Evolutionary conservation across 2,113 vertebrate species (phyloP).

Genomic region (Morone saxatilis): DNA sequence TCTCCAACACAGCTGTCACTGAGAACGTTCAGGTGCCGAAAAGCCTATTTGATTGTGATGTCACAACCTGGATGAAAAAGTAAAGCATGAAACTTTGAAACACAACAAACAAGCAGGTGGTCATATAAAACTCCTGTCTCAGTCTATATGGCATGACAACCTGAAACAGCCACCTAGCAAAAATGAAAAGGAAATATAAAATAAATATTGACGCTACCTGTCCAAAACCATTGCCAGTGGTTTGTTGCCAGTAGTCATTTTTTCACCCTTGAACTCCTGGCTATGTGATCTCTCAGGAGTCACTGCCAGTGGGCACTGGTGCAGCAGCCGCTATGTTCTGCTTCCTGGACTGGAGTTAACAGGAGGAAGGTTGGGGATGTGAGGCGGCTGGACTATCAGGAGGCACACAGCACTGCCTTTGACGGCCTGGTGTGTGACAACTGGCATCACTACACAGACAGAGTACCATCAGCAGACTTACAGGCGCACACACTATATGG

Average conservation of each 20-base stretch:
- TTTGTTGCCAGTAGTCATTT: slow-evolving; percentile 32
- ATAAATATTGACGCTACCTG: slow-evolving; percentile 18
- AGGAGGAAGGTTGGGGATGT: slow-evolving; percentile 47
- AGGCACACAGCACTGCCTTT: slow-evolving; percentile 72
- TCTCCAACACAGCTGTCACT: slow-evolving; percentile 27
- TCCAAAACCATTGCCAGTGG: neutral
- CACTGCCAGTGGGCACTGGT: slow-evolving; percentile 58
- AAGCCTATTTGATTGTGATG: slow-evolving; percentile 31
- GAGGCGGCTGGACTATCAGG: slow-evolving; percentile 74
- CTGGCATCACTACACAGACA: slow-evolving; percentile 83
- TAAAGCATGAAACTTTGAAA: slow-evolving; percentile 20
- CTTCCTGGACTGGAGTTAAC: slow-evolving; percentile 64
- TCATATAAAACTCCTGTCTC: neutral
- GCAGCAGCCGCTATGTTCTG: slow-evolving; percentile 56
- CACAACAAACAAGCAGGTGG: slow-evolving; percentile 20
- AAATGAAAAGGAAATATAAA: neutral
- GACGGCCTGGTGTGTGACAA: slow-evolving; percentile 76
- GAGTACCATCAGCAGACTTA: slow-evolving; percentile 67
- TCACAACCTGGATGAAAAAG: slow-evolving; percentile 21
- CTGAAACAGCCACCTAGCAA: slow-evolving; percentile 10
- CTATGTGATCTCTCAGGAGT: slow-evolving; percentile 59
- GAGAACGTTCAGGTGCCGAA: slow-evolving; percentile 19
- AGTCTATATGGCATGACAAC: neutral
- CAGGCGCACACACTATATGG: slow-evolving; percentile 66
- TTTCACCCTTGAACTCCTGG: slow-evolving; percentile 64